These are phyloP conservation scores for Python bivittatus DNA, from an alignment of 2,113 vertebrate genomes.

Conservation along the genomic window DNA sequence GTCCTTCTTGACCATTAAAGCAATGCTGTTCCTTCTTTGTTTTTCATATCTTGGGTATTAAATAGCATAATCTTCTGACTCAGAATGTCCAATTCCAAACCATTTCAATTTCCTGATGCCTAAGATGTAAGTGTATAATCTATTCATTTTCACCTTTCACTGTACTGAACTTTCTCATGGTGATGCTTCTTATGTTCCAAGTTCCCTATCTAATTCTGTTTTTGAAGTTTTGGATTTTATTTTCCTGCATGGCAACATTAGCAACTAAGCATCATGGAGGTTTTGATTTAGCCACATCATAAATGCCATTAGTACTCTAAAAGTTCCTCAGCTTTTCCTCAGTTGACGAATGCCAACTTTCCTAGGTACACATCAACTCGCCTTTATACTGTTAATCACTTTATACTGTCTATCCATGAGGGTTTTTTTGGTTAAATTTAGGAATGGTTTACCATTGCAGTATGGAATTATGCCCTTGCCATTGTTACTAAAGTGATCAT, in stretches of 20 bases:
- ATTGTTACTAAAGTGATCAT: not conserved
- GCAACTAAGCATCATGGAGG: not conserved
- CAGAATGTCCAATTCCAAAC: not conserved
- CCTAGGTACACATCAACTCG: not conserved
- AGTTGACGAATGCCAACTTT: not conserved
- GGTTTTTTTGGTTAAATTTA: not conserved
- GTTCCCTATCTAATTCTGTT: not conserved
- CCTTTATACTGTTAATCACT: not conserved
- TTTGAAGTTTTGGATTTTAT: not conserved
- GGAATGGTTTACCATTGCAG: not conserved
- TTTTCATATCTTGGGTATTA: not conserved
- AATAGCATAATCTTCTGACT: not conserved
- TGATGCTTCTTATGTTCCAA: not conserved
- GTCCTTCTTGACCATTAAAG: not conserved
- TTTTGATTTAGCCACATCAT: not conserved
- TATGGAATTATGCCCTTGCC: not conserved
- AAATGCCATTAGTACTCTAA: not conserved
- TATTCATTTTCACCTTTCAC: not conserved
- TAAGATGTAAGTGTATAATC: not conserved
- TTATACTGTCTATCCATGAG: not conserved
- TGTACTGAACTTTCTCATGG: not conserved
- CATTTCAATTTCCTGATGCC: not conserved
- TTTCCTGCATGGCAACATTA: not conserved
- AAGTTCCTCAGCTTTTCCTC: not conserved
- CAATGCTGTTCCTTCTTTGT: not conserved